phyloP scores from a whole-genome alignment of 2,888 invertebrate genomes.

The Caenorhabditis sinica region DNA sequence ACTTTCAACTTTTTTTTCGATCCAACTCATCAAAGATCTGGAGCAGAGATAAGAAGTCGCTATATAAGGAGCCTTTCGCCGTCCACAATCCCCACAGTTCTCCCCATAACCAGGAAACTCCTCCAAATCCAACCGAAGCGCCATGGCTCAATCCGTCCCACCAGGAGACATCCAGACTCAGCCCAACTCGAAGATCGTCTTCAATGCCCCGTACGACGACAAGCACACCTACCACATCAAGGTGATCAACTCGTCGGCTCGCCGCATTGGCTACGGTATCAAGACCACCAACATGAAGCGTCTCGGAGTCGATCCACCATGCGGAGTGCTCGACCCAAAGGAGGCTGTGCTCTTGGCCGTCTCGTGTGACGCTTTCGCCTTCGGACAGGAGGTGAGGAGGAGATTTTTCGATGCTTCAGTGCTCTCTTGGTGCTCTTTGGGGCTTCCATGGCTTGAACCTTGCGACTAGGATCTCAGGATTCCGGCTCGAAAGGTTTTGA shows the following conservation, averaged over 20 bases:
- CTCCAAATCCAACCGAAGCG: neutral
- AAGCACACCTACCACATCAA: constrained; percentile 78
- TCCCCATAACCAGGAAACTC: neutral
- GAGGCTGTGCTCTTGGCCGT: constrained; percentile 67
- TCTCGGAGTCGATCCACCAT: constrained; percentile 74
- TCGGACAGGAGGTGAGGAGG: constrained; percentile 49
- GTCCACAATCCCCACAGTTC: neutral
- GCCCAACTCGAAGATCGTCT: constrained; percentile 75
- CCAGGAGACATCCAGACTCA: constrained; percentile 71
- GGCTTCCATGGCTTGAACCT: too few species aligned
- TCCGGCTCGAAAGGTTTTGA: too few species aligned
- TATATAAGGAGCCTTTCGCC: neutral
- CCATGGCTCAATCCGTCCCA: constrained; percentile 69
- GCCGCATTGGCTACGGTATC: constrained; percentile 70
- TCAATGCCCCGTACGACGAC: constrained; percentile 79
- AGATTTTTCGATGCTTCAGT: too few species aligned
- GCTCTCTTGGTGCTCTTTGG: too few species aligned
- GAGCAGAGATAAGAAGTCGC: constrained; percentile 11
- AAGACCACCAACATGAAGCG: constrained; percentile 76
- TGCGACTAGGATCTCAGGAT: too few species aligned
- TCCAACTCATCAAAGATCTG: constrained; percentile 14
- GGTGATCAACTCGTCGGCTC: constrained; percentile 74
- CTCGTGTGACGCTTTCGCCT: constrained; percentile 65
- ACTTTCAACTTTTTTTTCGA: neutral
- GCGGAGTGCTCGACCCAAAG: constrained; percentile 77